Conservation (phyloP, 1,140 invertebrate genomes). For the Amyelois transitella region DNA sequence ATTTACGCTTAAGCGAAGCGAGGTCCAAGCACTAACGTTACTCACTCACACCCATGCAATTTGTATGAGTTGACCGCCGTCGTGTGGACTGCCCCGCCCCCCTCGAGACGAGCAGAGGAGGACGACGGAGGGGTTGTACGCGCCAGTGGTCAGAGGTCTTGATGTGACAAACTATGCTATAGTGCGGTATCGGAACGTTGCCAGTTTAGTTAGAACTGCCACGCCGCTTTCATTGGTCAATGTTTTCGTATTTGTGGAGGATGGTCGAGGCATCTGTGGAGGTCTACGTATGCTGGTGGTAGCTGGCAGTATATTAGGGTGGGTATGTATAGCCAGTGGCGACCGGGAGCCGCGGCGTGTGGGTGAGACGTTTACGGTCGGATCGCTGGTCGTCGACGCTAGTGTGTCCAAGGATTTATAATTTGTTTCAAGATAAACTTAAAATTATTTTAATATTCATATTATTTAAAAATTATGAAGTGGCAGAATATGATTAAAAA, state of each 20-base stretch:
- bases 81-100: slow-evolving; percentile 29
- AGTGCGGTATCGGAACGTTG: slow-evolving; percentile 59
- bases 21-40: slow-evolving; percentile 61
- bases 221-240: slow-evolving; percentile 10
- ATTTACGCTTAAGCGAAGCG: slow-evolving; percentile 69
- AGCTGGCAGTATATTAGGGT: slow-evolving; percentile 46
- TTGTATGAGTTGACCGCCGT: slow-evolving; percentile 46
- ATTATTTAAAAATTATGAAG: no score
- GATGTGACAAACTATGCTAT: slow-evolving; percentile 67
- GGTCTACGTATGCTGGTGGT: slow-evolving; percentile 26
- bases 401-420: slow-evolving; percentile 26
- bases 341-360: slow-evolving; percentile 65
- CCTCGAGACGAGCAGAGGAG: slow-evolving; percentile 21
- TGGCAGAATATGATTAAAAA: no score
- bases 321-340: slow-evolving; percentile 65
- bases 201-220: slow-evolving; percentile 35
- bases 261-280: slow-evolving; percentile 17
- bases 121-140: slow-evolving; percentile 43
- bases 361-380: slow-evolving; percentile 73
- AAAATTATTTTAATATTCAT: background rate
- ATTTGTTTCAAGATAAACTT: background rate
- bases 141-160: slow-evolving; percentile 59
- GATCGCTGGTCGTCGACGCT: slow-evolving; percentile 65
- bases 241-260: slow-evolving; percentile 16
- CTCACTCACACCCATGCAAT: slow-evolving; percentile 64